Evolutionary conservation across 2,888 invertebrate species (phyloP).

Genomic region (Pollenia labialis): DNA sequence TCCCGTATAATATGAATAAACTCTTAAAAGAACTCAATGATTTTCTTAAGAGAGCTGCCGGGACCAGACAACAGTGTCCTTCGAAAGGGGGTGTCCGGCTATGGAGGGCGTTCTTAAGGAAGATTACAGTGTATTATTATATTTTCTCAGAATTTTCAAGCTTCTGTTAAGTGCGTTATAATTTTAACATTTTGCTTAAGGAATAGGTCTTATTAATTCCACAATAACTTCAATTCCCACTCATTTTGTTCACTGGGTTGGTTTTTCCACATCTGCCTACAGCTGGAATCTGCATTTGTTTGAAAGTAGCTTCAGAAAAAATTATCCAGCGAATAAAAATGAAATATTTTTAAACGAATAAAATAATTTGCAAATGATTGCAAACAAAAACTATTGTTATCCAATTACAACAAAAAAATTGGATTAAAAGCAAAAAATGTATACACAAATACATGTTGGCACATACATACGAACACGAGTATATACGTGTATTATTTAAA

Average conservation of each 20-base stretch:
- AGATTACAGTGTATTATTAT: too few relatives aligned
- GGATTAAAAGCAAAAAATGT: conserved; percentile 4
- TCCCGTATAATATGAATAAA: too few relatives aligned
- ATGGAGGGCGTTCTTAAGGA: too few relatives aligned
- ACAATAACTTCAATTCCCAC: too few relatives aligned
- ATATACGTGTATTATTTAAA: conserved; percentile 14
- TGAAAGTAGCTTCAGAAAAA: neutral
- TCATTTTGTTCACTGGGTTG: conserved; percentile 19
- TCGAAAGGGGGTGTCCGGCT: too few relatives aligned
- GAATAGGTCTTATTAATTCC: too few relatives aligned
- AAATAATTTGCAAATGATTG: conserved; percentile 57
- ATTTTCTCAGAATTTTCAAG: too few relatives aligned
- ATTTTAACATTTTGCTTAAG: too few relatives aligned
- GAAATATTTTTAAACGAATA: conserved; percentile 27
- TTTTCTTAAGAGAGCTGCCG: too few relatives aligned
- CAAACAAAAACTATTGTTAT: conserved; percentile 54
- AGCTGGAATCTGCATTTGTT: conserved; percentile 23
- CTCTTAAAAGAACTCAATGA: too few relatives aligned
- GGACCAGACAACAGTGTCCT: too few relatives aligned
- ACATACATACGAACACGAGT: neutral
- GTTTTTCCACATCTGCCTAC: neutral
- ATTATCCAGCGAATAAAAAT: neutral
- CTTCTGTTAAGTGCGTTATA: too few relatives aligned
- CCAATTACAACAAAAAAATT: conserved; percentile 51
- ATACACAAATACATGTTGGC: neutral